A percentile compares a stretch with the other conserved stretches of the same genome.
Conservation (phyloP, 1,140 invertebrate species). For the Zaprionus capensis region DNA sequence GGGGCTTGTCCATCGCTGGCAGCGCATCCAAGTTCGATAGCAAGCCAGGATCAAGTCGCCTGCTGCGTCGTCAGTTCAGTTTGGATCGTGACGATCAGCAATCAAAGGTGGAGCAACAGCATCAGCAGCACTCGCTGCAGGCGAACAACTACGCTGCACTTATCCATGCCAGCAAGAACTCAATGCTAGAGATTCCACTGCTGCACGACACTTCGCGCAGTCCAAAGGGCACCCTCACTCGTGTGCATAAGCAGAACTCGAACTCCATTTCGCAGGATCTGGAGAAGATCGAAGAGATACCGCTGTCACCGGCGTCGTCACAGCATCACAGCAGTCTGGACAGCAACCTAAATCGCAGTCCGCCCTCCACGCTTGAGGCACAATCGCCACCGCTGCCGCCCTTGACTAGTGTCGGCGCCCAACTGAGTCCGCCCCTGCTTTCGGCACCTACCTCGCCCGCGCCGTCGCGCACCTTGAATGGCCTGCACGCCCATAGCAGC, state of each 20-base stretch:
- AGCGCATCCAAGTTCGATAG: conserved; percentile 64
- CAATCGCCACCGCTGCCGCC: conserved; percentile 64
- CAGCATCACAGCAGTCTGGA: conserved; percentile 82
- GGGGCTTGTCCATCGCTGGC: conserved; percentile 49
- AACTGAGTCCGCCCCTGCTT: conserved; percentile 59
- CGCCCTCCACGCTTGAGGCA: conserved; percentile 73
- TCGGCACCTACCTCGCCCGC: conserved; percentile 78
- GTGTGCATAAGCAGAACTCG: conserved; percentile 89
- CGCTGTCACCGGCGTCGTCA: conserved; percentile 83
- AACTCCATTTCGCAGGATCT: conserved; percentile 89
- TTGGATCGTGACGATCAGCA: conserved; percentile 87
- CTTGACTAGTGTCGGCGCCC: conserved; percentile 5
- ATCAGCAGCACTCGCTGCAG: conserved; percentile 73
- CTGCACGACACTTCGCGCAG: conserved; percentile 73
- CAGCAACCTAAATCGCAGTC: conserved; percentile 81
- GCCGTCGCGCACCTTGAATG: conserved; percentile 69
- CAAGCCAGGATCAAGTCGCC: conserved; percentile 84
- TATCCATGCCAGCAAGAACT: conserved; percentile 59
- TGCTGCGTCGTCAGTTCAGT: conserved; percentile 89
- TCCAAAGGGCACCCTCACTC: conserved; percentile 71
- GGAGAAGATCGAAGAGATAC: conserved; percentile 89
- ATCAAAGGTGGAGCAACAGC: conserved; percentile 69
- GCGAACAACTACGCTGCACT: conserved; percentile 62
- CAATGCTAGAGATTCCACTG: conserved; percentile 76
- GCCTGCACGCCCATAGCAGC: conserved; percentile 49